Evolutionary conservation across 2,113 vertebrate genomes (phyloP).

Genomic region (Tor tambroides): DNA sequence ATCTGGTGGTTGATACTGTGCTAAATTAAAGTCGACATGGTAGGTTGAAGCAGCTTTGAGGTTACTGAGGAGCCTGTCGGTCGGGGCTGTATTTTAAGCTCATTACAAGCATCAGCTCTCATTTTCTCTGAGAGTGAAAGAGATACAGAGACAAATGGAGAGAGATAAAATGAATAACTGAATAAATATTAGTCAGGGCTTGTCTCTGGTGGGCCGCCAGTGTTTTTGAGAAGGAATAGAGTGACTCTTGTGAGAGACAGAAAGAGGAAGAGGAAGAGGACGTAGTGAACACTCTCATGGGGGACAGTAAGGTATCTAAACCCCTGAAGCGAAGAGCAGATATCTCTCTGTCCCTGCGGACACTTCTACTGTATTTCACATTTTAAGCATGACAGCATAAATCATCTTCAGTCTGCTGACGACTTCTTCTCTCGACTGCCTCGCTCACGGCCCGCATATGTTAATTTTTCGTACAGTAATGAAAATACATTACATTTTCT

Average conservation of each 20-base stretch:
- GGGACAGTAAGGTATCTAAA: conserved; percentile 64
- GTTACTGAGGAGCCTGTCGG: conserved; percentile 35
- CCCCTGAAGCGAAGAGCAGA: conserved; percentile 69
- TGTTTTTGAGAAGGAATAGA: conserved; percentile 29
- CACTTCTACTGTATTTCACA: conserved; percentile 67
- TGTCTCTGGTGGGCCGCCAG: conserved; percentile 61
- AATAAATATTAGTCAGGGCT: conserved; percentile 70
- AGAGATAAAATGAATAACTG: conserved; percentile 63
- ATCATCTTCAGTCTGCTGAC: conserved; percentile 78
- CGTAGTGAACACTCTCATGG: conserved; percentile 52
- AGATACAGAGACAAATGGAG: conserved; percentile 18
- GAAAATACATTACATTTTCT: neutral
- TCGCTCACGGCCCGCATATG: neutral
- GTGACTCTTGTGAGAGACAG: neutral
- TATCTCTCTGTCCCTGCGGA: conserved; percentile 65
- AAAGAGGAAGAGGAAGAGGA: neutral
- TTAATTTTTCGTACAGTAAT: neutral
- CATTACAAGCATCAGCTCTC: conserved; percentile 42
- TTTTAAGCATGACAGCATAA: conserved; percentile 72
- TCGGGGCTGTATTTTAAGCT: conserved; percentile 13
- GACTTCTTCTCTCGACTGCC: conserved; percentile 63
- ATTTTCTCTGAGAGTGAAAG: conserved; percentile 19
- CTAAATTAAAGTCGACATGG: conserved; percentile 35
- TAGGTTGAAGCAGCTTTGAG: conserved; percentile 40
- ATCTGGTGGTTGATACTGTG: conserved; percentile 19